Conservation (phyloP, 2,888 invertebrate species). For the Dryocosmus kuriphilus region DNA sequence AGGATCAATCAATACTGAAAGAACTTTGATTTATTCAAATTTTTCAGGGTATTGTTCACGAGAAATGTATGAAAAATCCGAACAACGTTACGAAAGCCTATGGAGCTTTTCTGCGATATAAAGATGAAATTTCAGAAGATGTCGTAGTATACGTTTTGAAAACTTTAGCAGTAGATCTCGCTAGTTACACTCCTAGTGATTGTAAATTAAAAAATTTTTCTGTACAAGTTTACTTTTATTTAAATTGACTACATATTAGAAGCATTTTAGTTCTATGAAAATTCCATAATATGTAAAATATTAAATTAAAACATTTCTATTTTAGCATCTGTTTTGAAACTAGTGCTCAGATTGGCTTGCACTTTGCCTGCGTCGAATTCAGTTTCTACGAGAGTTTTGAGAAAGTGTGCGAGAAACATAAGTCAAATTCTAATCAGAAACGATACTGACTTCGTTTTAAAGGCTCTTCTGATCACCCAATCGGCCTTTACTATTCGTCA, state of each 20-base stretch:
- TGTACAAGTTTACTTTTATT: background rate
- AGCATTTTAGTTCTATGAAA: background rate
- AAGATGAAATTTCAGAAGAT: background rate
- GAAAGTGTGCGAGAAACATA: conserved; percentile 19
- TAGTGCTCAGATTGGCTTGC: conserved; percentile 8
- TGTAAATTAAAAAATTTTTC: too few relatives aligned
- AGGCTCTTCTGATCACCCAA: background rate
- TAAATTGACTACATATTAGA: background rate
- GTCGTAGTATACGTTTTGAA: conserved; percentile 24
- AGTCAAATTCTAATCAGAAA: background rate
- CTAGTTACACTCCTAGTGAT: background rate
- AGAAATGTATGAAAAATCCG: background rate
- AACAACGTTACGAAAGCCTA: background rate
- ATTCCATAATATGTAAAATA: background rate
- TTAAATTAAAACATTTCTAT: background rate
- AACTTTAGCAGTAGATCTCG: background rate
- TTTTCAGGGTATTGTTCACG: conserved; percentile 9
- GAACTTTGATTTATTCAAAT: background rate
- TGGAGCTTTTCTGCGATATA: background rate
- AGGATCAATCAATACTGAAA: background rate
- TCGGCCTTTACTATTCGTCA: conserved; percentile 1
- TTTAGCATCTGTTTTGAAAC: conserved; percentile 21
- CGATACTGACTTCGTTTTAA: background rate
- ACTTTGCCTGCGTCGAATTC: background rate
- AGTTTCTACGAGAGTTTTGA: background rate